Percentiles rank a stretch among this genome's conserved stretches.
Conservation (phyloP, 2,113 vertebrate genomes). For the Melanerpes aurifrons region DNA sequence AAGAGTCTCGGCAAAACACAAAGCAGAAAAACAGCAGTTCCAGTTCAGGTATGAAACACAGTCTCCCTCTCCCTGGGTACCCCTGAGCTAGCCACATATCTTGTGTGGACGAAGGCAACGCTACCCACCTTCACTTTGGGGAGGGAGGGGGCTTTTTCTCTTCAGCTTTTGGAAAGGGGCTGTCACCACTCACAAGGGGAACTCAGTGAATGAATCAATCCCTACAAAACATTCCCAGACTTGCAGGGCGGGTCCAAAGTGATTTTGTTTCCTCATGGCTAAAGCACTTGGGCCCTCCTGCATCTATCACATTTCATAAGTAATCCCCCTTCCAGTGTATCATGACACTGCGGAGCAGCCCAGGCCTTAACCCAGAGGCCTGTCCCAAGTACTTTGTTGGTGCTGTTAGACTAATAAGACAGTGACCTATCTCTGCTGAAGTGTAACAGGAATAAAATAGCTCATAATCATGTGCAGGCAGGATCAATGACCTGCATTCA, state of each 20-base stretch:
- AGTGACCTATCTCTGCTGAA: slow-evolving; percentile 67
- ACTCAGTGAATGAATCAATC: neutral
- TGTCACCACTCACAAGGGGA: neutral
- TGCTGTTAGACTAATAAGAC: slow-evolving; percentile 65
- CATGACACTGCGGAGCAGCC: slow-evolving; percentile 8
- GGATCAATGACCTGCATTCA: slow-evolving; percentile 68
- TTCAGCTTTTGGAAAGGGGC: neutral
- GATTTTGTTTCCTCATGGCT: neutral
- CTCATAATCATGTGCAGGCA: slow-evolving; percentile 60
- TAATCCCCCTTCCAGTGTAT: slow-evolving; percentile 52
- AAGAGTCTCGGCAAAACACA: slow-evolving; percentile 96
- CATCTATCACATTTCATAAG: slow-evolving; percentile 40
- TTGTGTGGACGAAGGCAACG: fast-evolving
- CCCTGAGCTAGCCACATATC: neutral
- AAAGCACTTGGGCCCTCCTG: neutral
- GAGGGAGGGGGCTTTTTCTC: neutral
- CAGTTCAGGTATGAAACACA: slow-evolving; percentile 90
- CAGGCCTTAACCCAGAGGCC: slow-evolving; percentile 49
- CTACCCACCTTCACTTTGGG: neutral
- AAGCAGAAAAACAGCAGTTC: slow-evolving; percentile 97
- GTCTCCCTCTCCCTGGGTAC: neutral
- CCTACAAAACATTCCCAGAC: neutral
- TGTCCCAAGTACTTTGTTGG: slow-evolving; percentile 38
- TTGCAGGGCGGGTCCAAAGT: neutral
- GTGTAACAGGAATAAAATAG: slow-evolving; percentile 74